phyloP scores from a whole-genome alignment of 2,888 invertebrate species.

The Tipula confusa region DNA sequence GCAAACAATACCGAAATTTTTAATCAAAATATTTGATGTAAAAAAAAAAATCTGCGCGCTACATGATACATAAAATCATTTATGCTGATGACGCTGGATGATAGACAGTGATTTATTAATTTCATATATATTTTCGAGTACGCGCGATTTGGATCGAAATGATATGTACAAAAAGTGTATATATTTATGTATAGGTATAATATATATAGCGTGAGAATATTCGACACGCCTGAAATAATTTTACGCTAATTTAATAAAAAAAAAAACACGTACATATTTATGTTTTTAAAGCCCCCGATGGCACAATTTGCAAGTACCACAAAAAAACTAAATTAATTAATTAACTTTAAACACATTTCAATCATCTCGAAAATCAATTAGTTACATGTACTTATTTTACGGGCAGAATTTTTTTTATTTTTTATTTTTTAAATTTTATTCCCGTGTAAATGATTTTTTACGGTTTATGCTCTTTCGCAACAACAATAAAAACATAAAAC shows the following conservation, averaged over 20 bases:
- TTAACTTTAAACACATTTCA: background rate
- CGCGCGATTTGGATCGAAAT: background rate
- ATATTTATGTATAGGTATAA: background rate
- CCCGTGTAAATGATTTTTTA: background rate
- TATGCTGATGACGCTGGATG: constrained; percentile 20
- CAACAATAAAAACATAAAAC: background rate
- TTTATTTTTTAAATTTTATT: background rate
- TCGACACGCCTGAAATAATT: background rate
- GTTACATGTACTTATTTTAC: background rate
- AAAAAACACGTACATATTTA: background rate
- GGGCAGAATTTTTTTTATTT: background rate
- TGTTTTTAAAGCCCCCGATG: background rate
- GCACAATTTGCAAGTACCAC: background rate
- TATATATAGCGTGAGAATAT: background rate
- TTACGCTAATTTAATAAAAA: background rate
- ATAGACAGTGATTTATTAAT: constrained; percentile 16
- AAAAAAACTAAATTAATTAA: background rate
- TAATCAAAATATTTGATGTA: constrained; percentile 25
- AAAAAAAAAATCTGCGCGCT: background rate
- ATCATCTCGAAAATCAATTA: background rate
- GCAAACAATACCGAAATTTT: background rate
- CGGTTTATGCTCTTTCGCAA: background rate
- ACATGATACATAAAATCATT: constrained; percentile 12
- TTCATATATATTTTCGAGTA: background rate
- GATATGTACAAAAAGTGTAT: background rate